A percentile compares a stretch with the other conserved stretches of the same genome.
These are phyloP conservation scores for Eriocheir sinensis DNA, from an alignment of 1,140 invertebrate species.

Conservation along the genomic window DNA sequence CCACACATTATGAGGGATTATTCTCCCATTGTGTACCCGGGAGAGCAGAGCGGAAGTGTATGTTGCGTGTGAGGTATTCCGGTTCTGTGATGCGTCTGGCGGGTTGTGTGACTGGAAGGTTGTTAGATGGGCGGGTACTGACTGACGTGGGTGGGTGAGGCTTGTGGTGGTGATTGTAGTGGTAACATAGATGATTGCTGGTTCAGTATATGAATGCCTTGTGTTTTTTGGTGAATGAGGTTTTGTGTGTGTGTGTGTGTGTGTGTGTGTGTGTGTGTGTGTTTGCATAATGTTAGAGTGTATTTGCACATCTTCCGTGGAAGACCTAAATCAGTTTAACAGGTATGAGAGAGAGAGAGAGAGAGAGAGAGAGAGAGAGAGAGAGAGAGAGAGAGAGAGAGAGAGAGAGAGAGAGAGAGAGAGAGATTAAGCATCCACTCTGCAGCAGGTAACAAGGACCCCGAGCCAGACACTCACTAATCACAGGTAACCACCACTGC, in stretches of 20 bases:
- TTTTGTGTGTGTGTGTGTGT: neutral
- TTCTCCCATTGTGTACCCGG: neutral
- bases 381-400: slow-evolving; percentile 22
- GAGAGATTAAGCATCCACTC: neutral
- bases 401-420: slow-evolving; percentile 12
- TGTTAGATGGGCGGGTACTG: too few relatives aligned
- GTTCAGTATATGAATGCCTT: too few relatives aligned
- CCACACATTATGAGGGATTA: neutral
- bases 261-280: slow-evolving; percentile 16
- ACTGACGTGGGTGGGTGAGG: neutral
- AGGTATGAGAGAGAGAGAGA: neutral
- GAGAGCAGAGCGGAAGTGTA: neutral
- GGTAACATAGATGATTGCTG: neutral
- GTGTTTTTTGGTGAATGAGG: neutral
- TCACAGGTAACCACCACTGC: neutral
- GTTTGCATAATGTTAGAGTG: neutral
- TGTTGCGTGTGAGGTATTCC: neutral
- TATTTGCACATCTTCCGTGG: neutral
- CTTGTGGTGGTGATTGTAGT: neutral
- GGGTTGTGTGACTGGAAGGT: too few relatives aligned
- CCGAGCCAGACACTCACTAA: neutral
- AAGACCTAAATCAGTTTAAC: neutral
- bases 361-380: slow-evolving; percentile 14
- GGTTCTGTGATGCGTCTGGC: neutral
- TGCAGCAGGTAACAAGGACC: neutral